Conservation (phyloP, 2,888 invertebrate species). For the Drosophila rellima region DNA sequence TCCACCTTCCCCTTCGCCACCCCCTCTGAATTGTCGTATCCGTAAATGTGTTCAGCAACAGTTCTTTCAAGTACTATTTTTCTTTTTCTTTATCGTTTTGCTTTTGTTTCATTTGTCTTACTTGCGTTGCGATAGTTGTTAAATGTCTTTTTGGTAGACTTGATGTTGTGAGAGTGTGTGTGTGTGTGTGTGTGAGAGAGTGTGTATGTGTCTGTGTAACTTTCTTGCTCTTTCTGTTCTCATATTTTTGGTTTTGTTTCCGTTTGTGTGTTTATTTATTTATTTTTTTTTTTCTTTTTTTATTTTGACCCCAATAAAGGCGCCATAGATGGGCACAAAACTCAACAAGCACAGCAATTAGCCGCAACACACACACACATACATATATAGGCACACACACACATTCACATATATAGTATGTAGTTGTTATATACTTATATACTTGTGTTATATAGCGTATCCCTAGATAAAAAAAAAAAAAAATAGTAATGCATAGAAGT, state of each 20-base stretch:
- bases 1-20: too few species aligned
- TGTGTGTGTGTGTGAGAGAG: constrained; percentile 5
- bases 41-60: constrained; percentile 54
- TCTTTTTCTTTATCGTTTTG: constrained; percentile 12
- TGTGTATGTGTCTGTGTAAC: not conserved
- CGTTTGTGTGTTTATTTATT: constrained; percentile 36
- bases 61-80: constrained; percentile 32
- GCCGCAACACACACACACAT: constrained; percentile 33
- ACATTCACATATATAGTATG: constrained; percentile 5
- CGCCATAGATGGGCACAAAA: constrained; percentile 20
- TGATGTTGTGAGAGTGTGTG: constrained; percentile 19
- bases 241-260: constrained; percentile 3
- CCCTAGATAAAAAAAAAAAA: constrained; percentile 3
- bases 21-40: too few species aligned
- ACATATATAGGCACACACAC: constrained; percentile 12
- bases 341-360: constrained; percentile 49
- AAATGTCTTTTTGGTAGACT: constrained; percentile 29
- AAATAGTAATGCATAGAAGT: not conserved
- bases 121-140: constrained; percentile 20
- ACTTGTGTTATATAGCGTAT: not conserved
- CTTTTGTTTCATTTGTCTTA: constrained; percentile 13
- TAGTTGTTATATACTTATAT: constrained; percentile 8
- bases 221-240: constrained; percentile 14
- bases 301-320: constrained; percentile 29
- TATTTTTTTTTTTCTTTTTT: constrained; percentile 27